phyloP scores from a whole-genome alignment of 2,113 vertebrate species.

The Cyphomyrus plagiostoma region DNA sequence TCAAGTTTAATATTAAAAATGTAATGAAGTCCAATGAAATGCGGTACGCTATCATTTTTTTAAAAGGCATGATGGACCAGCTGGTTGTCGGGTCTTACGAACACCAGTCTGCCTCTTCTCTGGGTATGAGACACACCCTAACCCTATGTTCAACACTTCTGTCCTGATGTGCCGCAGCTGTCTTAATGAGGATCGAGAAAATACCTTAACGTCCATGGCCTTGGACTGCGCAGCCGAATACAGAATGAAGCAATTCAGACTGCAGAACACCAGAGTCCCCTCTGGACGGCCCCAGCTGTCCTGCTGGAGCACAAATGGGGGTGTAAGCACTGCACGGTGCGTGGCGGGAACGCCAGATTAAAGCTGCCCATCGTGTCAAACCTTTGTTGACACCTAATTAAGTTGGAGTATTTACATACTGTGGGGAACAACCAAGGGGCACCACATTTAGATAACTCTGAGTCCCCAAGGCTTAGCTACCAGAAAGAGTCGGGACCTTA shows the following conservation, averaged over 20 bases:
- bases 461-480: slow-evolving; percentile 18
- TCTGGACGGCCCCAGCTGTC: slow-evolving; percentile 52
- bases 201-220: slow-evolving; percentile 32
- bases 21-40: neutral
- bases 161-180: neutral
- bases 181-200: neutral
- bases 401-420: slow-evolving; percentile 22
- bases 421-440: slow-evolving; percentile 25
- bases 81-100: neutral
- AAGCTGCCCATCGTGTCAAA: slow-evolving; percentile 20
- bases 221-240: slow-evolving; percentile 49
- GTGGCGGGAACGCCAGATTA: slow-evolving; percentile 17
- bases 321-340: neutral
- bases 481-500: neutral
- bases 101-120: neutral
- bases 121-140: neutral
- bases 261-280: slow-evolving; percentile 80
- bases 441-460: slow-evolving; percentile 24
- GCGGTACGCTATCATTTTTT: neutral
- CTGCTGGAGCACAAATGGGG: slow-evolving; percentile 31
- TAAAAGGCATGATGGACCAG: neutral
- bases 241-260: slow-evolving; percentile 82
- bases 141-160: neutral
- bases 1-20: neutral
- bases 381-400: slow-evolving; percentile 30